phyloP scores from a whole-genome alignment of 2,888 invertebrate species.

The Acrobasis consociella region DNA sequence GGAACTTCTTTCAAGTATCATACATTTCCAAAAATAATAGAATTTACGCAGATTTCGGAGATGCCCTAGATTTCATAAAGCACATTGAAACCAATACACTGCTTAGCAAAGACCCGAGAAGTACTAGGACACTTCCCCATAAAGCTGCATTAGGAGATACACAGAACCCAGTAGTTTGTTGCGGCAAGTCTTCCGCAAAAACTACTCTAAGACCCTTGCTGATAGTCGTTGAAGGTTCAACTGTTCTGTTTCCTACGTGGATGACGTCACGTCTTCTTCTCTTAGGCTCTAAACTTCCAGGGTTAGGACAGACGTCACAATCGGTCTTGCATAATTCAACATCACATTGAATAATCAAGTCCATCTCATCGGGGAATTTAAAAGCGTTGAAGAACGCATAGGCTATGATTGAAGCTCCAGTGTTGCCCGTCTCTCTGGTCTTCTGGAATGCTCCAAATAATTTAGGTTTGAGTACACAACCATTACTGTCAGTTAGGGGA shows the following conservation, averaged over 20 bases:
- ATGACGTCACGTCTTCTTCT: constrained; percentile 72
- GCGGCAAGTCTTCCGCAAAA: constrained; percentile 85
- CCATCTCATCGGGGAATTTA: constrained; percentile 93
- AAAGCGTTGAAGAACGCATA: constrained; percentile 91
- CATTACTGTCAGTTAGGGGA: constrained; percentile 87
- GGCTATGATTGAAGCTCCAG: constrained; percentile 88
- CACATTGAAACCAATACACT: constrained; percentile 67
- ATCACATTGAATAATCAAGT: constrained; percentile 90
- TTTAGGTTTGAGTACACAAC: constrained; percentile 90
- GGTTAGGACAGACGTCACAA: constrained; percentile 88
- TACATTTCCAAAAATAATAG: constrained; percentile 3
- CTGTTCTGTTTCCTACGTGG: constrained; percentile 72
- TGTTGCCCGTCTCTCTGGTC: constrained; percentile 87
- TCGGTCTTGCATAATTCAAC: constrained; percentile 91
- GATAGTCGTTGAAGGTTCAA: constrained; percentile 84
- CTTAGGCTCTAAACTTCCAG: constrained; percentile 82
- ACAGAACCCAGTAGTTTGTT: constrained; percentile 78
- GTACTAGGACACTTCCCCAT: constrained; percentile 82
- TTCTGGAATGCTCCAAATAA: constrained; percentile 92
- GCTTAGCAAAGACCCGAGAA: constrained; percentile 83
- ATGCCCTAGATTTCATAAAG: constrained; percentile 67
- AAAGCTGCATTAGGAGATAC: constrained; percentile 85
- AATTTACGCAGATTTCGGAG: constrained; percentile 56
- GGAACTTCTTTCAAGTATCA: not conserved
- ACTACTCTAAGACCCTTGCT: constrained; percentile 86